phyloP scores from a whole-genome alignment of 2,113 vertebrate genomes.

The Rhizomys pruinosus region DNA sequence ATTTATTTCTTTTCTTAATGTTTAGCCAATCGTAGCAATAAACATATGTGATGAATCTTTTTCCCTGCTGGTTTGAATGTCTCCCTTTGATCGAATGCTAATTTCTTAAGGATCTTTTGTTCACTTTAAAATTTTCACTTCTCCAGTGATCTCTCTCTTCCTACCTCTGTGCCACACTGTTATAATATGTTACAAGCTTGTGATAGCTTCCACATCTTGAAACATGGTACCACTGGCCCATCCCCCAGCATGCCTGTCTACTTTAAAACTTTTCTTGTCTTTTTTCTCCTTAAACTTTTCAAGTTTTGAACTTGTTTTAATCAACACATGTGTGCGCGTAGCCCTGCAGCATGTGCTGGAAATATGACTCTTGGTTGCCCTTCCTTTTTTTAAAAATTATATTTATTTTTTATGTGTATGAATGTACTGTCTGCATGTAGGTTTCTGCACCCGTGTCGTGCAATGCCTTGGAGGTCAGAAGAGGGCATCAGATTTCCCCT shows the following conservation, averaged over 20 bases:
- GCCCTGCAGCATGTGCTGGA: not conserved
- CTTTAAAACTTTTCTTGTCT: not conserved
- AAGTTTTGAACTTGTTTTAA: not conserved
- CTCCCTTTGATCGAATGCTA: not conserved
- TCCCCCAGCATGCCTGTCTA: not conserved
- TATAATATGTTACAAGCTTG: not conserved
- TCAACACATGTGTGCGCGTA: too few species aligned
- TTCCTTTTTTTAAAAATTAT: too few species aligned
- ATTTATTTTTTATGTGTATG: too few species aligned
- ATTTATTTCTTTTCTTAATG: constrained; percentile 22
- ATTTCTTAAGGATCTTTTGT: not conserved
- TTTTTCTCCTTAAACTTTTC: not conserved
- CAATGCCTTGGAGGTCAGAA: too few species aligned
- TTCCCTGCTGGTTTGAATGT: not conserved
- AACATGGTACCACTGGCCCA: not conserved
- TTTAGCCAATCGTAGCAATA: not conserved
- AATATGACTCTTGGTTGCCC: not conserved
- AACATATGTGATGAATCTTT: not conserved
- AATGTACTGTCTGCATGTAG: too few species aligned
- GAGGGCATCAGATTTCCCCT: too few species aligned
- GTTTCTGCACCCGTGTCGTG: too few species aligned
- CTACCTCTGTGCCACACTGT: not conserved
- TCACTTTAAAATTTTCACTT: constrained; percentile 15
- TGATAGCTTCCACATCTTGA: not conserved
- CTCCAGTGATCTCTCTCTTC: not conserved